Conservation (phyloP, 2,888 invertebrate genomes). For the Eledone cirrhosa region DNA sequence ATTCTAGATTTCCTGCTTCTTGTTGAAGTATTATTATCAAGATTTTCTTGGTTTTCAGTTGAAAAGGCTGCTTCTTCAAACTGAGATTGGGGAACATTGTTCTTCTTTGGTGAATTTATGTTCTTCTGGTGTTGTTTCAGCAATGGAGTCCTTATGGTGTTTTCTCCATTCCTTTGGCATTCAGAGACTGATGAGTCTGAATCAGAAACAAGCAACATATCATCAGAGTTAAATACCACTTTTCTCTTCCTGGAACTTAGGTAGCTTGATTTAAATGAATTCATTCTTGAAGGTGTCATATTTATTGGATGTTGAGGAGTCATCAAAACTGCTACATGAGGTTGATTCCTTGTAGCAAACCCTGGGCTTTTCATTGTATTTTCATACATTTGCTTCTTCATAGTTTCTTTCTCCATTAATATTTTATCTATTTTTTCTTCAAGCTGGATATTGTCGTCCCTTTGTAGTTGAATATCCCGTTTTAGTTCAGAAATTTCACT, state of each 20-base stretch:
- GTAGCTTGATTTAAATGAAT: neutral
- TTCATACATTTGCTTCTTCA: neutral
- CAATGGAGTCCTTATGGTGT: neutral
- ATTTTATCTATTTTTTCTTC: neutral
- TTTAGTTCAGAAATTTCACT: neutral
- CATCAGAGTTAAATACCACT: constrained; percentile 18
- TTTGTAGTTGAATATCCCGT: neutral
- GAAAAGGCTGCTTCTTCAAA: neutral
- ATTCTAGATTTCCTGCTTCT: neutral
- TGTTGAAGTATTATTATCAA: neutral
- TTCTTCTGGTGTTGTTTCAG: no score
- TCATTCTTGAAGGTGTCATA: neutral
- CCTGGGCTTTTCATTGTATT: neutral
- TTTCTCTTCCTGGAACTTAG: constrained; percentile 14
- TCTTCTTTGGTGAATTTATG: neutral
- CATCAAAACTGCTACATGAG: neutral
- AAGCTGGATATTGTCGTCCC: neutral
- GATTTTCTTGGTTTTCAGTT: neutral
- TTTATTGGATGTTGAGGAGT: neutral
- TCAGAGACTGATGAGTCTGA: neutral
- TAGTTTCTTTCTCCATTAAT: neutral
- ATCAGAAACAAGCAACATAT: neutral
- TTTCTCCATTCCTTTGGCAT: neutral
- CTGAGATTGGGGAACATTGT: neutral
- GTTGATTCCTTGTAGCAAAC: neutral